Percentiles rank a stretch among this genome's conserved stretches.
phyloP scores from a whole-genome alignment of 2,797 vertebrate species.

The Manis crassicaudata region DNA sequence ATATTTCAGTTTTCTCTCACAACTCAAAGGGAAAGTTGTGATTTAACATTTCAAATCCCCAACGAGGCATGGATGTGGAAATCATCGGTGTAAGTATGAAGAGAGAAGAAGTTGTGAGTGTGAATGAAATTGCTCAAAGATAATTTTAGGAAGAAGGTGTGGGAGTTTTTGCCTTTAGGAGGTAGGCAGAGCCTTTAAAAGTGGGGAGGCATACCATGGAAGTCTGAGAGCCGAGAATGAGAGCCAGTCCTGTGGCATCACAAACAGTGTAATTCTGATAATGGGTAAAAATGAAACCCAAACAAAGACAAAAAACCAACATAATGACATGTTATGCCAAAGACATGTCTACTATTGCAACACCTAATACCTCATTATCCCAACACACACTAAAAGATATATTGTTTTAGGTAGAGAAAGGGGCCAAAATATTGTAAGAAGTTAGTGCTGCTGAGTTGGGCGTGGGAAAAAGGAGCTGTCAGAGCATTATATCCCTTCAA shows the following conservation, averaged over 20 bases:
- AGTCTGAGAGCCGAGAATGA: not conserved
- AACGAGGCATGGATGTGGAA: not conserved
- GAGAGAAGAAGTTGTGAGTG: not conserved
- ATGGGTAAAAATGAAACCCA: not conserved
- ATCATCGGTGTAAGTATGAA: not conserved
- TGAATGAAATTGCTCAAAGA: not conserved
- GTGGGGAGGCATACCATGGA: accelerated
- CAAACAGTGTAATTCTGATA: not conserved
- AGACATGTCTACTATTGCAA: not conserved
- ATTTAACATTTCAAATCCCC: not conserved
- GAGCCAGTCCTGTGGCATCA: not conserved
- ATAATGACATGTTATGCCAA: accelerated
- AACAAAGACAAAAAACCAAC: not conserved
- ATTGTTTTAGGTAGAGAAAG: too few relatives aligned
- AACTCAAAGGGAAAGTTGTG: not conserved
- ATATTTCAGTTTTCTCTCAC: not conserved
- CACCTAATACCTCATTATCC: not conserved
- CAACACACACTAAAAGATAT: not conserved
- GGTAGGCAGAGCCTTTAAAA: not conserved
- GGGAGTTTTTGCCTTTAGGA: not conserved
- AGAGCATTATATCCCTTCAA: not conserved
- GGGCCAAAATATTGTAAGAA: not conserved
- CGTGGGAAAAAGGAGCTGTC: not conserved
- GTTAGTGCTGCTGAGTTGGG: not conserved
- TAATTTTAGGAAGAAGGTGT: not conserved